These are phyloP conservation scores for Trachelus stipa DNA, from an alignment of 2,888 invertebrate genomes.

Conservation along the genomic window DNA sequence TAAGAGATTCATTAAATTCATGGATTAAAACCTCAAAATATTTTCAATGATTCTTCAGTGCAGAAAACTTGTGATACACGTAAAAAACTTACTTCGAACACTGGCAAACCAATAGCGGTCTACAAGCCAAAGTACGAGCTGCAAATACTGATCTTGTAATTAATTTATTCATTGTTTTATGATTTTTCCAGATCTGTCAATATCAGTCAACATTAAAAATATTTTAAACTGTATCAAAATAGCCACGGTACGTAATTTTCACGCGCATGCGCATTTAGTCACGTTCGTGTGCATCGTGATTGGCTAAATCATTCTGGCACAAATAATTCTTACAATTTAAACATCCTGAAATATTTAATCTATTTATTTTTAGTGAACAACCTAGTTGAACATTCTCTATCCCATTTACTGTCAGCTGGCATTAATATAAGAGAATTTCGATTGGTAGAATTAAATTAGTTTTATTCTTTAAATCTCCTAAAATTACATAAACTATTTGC, in stretches of 20 bases:
- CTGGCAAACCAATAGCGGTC: slow-evolving; percentile 35
- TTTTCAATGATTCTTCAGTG: background rate
- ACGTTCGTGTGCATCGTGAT: background rate
- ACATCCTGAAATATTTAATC: background rate
- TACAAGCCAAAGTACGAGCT: slow-evolving; percentile 36
- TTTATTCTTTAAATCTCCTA: background rate
- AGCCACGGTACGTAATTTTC: background rate
- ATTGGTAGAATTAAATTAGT: background rate
- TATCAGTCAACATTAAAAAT: background rate
- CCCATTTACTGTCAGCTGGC: background rate
- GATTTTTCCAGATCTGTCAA: background rate
- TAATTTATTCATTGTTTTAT: slow-evolving; percentile 50
- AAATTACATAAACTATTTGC: background rate
- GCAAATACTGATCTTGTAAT: slow-evolving; percentile 38
- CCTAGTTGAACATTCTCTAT: too few species aligned
- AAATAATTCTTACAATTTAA: background rate
- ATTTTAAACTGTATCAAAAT: background rate
- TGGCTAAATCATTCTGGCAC: background rate
- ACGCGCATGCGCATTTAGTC: background rate
- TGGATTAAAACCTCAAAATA: slow-evolving; percentile 4
- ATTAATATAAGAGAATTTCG: background rate
- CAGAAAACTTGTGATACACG: slow-evolving; percentile 3
- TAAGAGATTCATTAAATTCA: slow-evolving; percentile 8
- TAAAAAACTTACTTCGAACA: slow-evolving; percentile 40
- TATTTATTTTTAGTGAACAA: background rate